Evolutionary conservation across 2,888 invertebrate genomes (phyloP).

Genomic region (Catocala nupta): DNA sequence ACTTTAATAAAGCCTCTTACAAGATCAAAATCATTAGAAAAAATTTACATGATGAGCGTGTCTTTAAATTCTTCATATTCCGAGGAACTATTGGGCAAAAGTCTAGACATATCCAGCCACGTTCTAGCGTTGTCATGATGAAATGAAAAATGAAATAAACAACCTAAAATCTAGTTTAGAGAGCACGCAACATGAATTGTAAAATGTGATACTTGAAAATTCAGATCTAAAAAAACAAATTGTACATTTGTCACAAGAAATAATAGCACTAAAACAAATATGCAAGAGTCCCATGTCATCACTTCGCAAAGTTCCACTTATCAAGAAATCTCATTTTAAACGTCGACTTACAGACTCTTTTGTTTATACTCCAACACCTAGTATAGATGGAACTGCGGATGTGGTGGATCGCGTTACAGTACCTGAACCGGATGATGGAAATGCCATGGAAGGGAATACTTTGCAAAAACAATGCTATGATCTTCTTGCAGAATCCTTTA

Average conservation of each 20-base stretch:
- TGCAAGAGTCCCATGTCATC: conserved; percentile 6
- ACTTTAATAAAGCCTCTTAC: not conserved
- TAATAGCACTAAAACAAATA: conserved; percentile 8
- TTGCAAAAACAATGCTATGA: too few species aligned
- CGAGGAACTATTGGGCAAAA: conserved; percentile 10
- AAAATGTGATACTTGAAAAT: conserved; percentile 12
- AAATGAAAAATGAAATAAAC: conserved; percentile 15
- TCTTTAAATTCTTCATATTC: conserved; percentile 3
- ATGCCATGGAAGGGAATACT: too few species aligned
- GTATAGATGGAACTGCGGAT: not conserved
- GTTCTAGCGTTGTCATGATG: conserved; percentile 5
- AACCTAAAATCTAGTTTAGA: conserved; percentile 3
- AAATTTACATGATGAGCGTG: not conserved
- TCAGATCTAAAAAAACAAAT: conserved; percentile 8
- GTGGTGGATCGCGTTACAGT: too few species aligned
- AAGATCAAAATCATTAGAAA: conserved; percentile 6
- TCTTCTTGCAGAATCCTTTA: too few species aligned
- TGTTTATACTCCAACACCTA: not conserved
- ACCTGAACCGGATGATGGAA: too few species aligned
- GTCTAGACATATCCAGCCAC: conserved; percentile 8
- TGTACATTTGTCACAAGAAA: conserved; percentile 2
- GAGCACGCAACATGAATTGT: conserved; percentile 10
- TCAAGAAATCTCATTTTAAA: not conserved
- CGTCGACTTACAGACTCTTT: conserved; percentile 3
- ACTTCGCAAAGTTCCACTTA: not conserved